Base-by-base conservation (phyloP, 2,797 vertebrate species). In the Cyclopterus lumpus region DNA sequence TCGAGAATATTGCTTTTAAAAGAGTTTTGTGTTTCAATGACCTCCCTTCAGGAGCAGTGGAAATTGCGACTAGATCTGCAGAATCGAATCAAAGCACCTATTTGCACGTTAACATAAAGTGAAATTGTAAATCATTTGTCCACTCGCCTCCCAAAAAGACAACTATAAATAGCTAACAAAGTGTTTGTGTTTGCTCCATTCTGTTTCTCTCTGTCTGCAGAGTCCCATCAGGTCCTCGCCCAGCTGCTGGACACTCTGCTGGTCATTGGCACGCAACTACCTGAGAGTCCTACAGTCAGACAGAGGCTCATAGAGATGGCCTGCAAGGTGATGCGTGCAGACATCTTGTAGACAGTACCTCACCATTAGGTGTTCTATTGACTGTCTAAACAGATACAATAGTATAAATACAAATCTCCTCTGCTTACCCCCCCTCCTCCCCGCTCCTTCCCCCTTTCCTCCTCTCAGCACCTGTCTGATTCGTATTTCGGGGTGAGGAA, bases 191-290 rank as follows among this genome's bases (percentile, higher is more conserved):
- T 7, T 38, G n/a, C 2, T 18, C 2, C 5, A 4, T 36, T 61
- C 3, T 78, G 12, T 62, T n/a, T 28, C 18, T 74, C 3, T 64
- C 3, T 74, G 32, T 86, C 42, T 53, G 40, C 88, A 99, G 98
- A 99, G 87, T 99, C 98, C 61, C 98, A 99, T 81, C 98, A 99
- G 91, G 97, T 99, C 48, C 93, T 99, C 0, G 97, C 97, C 22
- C 98, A 99, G 89, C 93, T 99, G 66, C 81, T 99, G 84, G 97
- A 99, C 82, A 96, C 97, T 0, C 90, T 99, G 54, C 90, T 99
- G 90, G 95, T 96, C 78, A 97, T 99, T 0, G 97, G 98, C 20
- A 92, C 93, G 6, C 97, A 98, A 24, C 96, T 98, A 3, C 93
- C 96, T 3, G 97, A 99, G 32, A 97, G 91, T 74, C 89, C 88